phyloP scores from a whole-genome alignment of 1,140 invertebrate species.

The Hydropsyche tenuis region DNA sequence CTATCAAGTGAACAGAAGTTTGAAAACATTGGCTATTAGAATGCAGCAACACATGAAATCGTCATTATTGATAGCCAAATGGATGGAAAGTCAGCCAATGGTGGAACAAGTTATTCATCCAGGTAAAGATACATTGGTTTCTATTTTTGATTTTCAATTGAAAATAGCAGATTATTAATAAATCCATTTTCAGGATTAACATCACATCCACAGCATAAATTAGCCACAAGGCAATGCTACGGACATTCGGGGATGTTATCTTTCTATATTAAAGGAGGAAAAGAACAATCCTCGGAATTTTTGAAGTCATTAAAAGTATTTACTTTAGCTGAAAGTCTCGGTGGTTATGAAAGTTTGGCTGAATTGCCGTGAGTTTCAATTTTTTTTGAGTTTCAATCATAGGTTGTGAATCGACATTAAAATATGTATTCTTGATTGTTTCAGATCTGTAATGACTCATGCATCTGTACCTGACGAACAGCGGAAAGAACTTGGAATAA shows the following conservation, averaged over 20 bases:
- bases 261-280: conserved; percentile 84
- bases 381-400: conserved; percentile 36
- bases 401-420: neutral
- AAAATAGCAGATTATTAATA: neutral
- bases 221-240: conserved; percentile 82
- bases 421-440: conserved; percentile 36
- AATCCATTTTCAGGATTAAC: conserved; percentile 69
- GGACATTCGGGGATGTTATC: conserved; percentile 94
- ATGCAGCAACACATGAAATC: conserved; percentile 91
- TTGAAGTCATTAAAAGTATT: conserved; percentile 82
- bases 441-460: conserved; percentile 79
- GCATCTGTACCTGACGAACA: conserved; percentile 78
- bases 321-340: conserved; percentile 92
- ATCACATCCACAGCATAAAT: conserved; percentile 90
- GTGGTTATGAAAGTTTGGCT: conserved; percentile 93
- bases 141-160: neutral
- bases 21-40: conserved; percentile 91
- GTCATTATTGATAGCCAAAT: conserved; percentile 78
- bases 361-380: conserved; percentile 77
- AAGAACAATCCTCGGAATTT: conserved; percentile 80
- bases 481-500: conserved; percentile 80
- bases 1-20: conserved; percentile 88
- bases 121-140: conserved; percentile 59
- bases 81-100: conserved; percentile 76
- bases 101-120: conserved; percentile 88